phyloP scores from a whole-genome alignment of 2,888 invertebrate species.

The Desoria tigrina region DNA sequence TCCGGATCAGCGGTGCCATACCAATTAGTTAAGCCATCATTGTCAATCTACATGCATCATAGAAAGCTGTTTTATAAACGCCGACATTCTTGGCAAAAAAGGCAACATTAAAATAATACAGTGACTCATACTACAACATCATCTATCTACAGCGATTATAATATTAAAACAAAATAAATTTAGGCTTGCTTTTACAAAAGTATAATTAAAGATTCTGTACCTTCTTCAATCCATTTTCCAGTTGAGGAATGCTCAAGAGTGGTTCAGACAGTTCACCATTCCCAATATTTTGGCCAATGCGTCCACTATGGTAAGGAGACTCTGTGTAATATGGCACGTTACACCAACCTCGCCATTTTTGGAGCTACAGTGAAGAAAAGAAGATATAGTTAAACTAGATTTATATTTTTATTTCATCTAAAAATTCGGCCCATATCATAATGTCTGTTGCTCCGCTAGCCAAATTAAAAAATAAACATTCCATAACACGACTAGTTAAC shows the following conservation, averaged over 20 bases:
- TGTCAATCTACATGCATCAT: slow-evolving; percentile 46
- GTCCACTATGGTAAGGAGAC: slow-evolving; percentile 44
- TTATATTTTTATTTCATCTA: background rate
- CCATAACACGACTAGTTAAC: too few relatives aligned
- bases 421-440: too few relatives aligned
- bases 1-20: slow-evolving; percentile 45
- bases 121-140: too few relatives aligned
- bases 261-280: slow-evolving; percentile 39
- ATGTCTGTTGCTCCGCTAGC: too few relatives aligned
- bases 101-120: too few relatives aligned
- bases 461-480: too few relatives aligned
- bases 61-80: slow-evolving; percentile 9
- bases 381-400: slow-evolving; percentile 5
- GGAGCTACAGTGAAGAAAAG: slow-evolving; percentile 57
- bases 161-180: too few relatives aligned
- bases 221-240: slow-evolving; percentile 35
- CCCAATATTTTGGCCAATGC: slow-evolving; percentile 20
- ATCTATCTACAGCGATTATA: too few relatives aligned
- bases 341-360: slow-evolving; percentile 70
- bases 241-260: slow-evolving; percentile 34
- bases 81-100: too few relatives aligned
- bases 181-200: too few relatives aligned
- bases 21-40: slow-evolving; percentile 49
- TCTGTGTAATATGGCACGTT: slow-evolving; percentile 64
- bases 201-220: slow-evolving; percentile 20